Conservation (phyloP, 2,797 vertebrate genomes). For the Lutra lutra region DNA sequence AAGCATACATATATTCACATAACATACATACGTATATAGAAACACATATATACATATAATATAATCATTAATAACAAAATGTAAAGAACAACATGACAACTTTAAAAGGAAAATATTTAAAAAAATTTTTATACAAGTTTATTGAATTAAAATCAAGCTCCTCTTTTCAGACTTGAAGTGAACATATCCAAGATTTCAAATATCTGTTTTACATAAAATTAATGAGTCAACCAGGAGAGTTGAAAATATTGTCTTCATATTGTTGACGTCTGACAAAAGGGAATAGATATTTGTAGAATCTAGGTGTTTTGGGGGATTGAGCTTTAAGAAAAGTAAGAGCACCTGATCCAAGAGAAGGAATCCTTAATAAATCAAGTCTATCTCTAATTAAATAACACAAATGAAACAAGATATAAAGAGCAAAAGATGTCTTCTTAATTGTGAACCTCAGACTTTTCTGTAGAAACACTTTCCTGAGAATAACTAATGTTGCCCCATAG, state of each 20-base stretch:
- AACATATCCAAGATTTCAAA: slow-evolving; percentile 46
- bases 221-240: slow-evolving; percentile 4
- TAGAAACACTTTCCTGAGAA: slow-evolving; percentile 33
- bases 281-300: background rate
- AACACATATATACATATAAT: background rate
- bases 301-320: background rate
- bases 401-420: slow-evolving; percentile 45
- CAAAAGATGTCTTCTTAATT: slow-evolving; percentile 42
- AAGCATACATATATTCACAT: background rate
- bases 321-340: slow-evolving; percentile 39
- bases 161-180: background rate
- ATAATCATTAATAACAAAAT: background rate
- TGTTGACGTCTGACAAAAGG: background rate
- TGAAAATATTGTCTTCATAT: slow-evolving; percentile 27
- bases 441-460: slow-evolving; percentile 1
- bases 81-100: background rate
- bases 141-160: slow-evolving; percentile 50
- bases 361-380: slow-evolving; percentile 36
- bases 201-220: slow-evolving; percentile 35
- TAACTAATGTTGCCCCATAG: slow-evolving; percentile 50
- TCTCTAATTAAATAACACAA: slow-evolving; percentile 59
- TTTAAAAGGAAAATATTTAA: background rate
- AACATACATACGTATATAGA: background rate
- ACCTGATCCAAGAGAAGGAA: slow-evolving; percentile 4
- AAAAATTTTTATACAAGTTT: slow-evolving; percentile 29